A percentile compares a stretch with the other conserved stretches of the same genome.
phyloP scores from a whole-genome alignment of 2,888 invertebrate genomes.

The Sabatieria punctata region DNA sequence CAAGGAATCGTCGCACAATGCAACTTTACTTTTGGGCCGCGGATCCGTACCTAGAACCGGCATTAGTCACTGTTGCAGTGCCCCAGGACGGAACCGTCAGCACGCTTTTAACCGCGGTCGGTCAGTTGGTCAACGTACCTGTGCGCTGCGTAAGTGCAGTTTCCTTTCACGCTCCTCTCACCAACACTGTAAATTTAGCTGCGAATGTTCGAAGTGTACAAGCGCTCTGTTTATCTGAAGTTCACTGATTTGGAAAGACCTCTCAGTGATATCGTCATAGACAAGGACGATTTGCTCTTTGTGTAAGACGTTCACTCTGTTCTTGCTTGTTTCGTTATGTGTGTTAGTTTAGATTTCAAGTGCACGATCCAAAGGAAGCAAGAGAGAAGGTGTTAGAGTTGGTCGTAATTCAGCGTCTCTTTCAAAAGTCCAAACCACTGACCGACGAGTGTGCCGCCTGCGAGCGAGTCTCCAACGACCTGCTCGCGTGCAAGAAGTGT shows the following conservation, averaged over 20 bases:
- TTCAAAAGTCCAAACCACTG: conserved; percentile 16
- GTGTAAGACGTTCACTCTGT: conserved; percentile 25
- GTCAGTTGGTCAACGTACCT: conserved; percentile 13
- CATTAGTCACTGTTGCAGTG: conserved; percentile 14
- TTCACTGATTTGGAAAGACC: no score
- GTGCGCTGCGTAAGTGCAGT: conserved; percentile 6
- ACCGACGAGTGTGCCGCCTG: conserved; percentile 32
- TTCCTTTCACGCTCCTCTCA: not conserved
- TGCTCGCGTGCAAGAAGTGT: conserved; percentile 11
- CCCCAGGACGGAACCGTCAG: conserved; percentile 16
- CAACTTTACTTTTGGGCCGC: conserved; percentile 35
- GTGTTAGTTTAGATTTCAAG: conserved; percentile 28
- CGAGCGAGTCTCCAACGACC: conserved; percentile 36
- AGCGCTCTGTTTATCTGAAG: conserved; percentile 7
- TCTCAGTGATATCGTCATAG: conserved; percentile 16
- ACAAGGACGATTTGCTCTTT: conserved; percentile 26
- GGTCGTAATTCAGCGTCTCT: conserved; percentile 29
- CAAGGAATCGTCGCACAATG: conserved; percentile 32
- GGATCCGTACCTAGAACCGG: conserved; percentile 33
- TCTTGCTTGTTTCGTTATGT: not conserved
- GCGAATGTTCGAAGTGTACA: conserved; percentile 4
- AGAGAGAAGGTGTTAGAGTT: conserved; percentile 33
- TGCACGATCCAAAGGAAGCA: conserved; percentile 30
- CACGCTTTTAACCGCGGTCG: conserved; percentile 16
- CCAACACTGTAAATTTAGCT: not conserved